These are phyloP conservation scores for Papilio machaon DNA, from an alignment of 1,140 invertebrate genomes.

Conservation along the genomic window DNA sequence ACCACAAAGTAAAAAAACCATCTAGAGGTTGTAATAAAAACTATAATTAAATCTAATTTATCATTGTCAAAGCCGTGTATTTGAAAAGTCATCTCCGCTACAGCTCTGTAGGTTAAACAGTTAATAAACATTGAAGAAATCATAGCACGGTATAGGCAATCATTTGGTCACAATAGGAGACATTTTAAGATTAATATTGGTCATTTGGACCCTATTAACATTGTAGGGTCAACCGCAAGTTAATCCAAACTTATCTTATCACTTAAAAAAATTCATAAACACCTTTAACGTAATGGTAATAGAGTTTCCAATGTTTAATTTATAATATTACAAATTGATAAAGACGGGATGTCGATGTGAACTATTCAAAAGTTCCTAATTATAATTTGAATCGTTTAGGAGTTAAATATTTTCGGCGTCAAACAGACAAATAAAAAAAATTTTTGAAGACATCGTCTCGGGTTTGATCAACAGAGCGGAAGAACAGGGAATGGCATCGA, in stretches of 20 bases:
- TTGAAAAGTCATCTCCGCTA: conserved; percentile 49
- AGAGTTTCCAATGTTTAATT: conserved; percentile 29
- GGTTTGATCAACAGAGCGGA: conserved; percentile 69
- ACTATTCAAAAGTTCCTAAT: conserved; percentile 72
- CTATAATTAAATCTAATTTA: conserved; percentile 55
- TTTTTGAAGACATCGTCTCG: conserved; percentile 74
- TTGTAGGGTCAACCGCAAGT: conserved; percentile 53
- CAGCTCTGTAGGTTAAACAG: conserved; percentile 42
- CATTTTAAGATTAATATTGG: conserved; percentile 70
- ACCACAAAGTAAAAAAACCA: conserved; percentile 20
- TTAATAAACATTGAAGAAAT: conserved; percentile 54
- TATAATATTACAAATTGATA: conserved; percentile 23
- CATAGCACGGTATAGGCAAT: conserved; percentile 50
- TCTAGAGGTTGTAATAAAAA: conserved; percentile 21
- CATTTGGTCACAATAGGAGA: conserved; percentile 62
- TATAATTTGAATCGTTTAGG: conserved; percentile 78
- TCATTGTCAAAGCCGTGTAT: conserved; percentile 52
- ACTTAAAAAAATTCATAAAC: background rate
- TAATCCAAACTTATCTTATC: conserved; percentile 33
- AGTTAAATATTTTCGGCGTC: conserved; percentile 77
- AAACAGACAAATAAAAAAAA: conserved; percentile 68
- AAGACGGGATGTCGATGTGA: conserved; percentile 43
- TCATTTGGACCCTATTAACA: conserved; percentile 70
- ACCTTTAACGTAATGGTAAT: background rate
- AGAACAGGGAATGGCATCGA: conserved; percentile 54